These are phyloP conservation scores for Pyrgus malvae DNA, from an alignment of 2,888 invertebrate genomes.

Conservation along the genomic window DNA sequence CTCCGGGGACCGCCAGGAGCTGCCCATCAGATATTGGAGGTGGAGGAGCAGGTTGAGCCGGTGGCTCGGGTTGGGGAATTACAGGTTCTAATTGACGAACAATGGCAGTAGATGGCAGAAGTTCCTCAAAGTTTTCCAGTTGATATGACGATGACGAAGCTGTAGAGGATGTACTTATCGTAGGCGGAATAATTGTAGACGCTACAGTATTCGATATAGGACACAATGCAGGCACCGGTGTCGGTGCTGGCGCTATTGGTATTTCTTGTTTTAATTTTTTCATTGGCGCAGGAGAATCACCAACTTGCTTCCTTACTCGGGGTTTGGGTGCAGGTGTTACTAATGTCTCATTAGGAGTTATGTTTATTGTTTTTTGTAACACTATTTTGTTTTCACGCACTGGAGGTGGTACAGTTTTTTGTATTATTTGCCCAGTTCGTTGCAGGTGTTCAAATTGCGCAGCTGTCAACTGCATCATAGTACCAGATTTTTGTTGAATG, in stretches of 20 bases:
- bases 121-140: slow-evolving; percentile 70
- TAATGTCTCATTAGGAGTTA: slow-evolving; percentile 48
- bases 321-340: slow-evolving; percentile 50
- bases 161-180: slow-evolving; percentile 46
- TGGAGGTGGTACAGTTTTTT: slow-evolving; percentile 49
- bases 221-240: slow-evolving; percentile 47
- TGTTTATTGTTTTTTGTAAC: slow-evolving; percentile 59
- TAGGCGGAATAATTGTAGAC: slow-evolving; percentile 41
- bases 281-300: slow-evolving; percentile 49
- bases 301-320: slow-evolving; percentile 52
- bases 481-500: slow-evolving; percentile 72
- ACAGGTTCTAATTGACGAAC: slow-evolving; percentile 54
- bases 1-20: slow-evolving; percentile 87
- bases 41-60: slow-evolving; percentile 40
- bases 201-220: slow-evolving; percentile 45
- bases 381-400: slow-evolving; percentile 57
- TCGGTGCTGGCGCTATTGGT: slow-evolving; percentile 52
- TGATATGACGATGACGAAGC: slow-evolving; percentile 47
- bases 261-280: slow-evolving; percentile 64
- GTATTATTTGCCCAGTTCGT: slow-evolving; percentile 71
- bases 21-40: slow-evolving; percentile 82
- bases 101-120: slow-evolving; percentile 73
- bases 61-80: slow-evolving; percentile 40
- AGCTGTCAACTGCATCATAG: slow-evolving; percentile 72
- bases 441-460: slow-evolving; percentile 78